phyloP scores from a whole-genome alignment of 2,888 invertebrate genomes.

The Agrochola lota region DNA sequence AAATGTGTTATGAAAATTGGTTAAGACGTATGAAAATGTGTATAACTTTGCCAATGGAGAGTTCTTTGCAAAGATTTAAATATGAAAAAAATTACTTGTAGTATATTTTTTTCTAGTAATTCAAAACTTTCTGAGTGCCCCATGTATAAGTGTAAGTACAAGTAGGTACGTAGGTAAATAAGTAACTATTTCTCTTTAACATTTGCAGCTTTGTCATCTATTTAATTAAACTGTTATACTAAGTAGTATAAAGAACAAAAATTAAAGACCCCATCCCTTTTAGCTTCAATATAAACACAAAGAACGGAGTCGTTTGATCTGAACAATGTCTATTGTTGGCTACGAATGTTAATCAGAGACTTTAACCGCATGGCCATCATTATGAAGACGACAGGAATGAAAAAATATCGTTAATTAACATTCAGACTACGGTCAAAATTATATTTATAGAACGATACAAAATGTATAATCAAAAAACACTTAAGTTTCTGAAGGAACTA shows the following conservation, averaged over 20 bases:
- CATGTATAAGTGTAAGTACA: neutral
- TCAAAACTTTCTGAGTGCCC: too few species aligned
- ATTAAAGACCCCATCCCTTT: constrained; percentile 77
- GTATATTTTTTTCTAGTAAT: too few species aligned
- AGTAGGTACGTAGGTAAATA: neutral
- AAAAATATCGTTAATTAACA: constrained; percentile 24
- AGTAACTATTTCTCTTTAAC: neutral
- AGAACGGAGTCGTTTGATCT: constrained; percentile 83
- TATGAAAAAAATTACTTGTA: too few species aligned
- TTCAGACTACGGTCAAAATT: neutral
- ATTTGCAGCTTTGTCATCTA: constrained; percentile 14
- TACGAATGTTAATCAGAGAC: constrained; percentile 83
- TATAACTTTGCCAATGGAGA: too few species aligned
- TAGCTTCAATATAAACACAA: constrained; percentile 79
- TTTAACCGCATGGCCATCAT: constrained; percentile 68
- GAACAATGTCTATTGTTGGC: constrained; percentile 81
- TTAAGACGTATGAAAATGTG: too few species aligned
- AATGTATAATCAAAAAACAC: neutral
- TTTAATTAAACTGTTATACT: constrained; percentile 38
- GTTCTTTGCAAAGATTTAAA: too few species aligned
- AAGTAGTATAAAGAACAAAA: constrained; percentile 69
- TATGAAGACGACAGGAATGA: constrained; percentile 17
- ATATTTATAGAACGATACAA: neutral
- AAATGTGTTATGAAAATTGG: too few species aligned
- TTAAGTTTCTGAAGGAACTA: neutral